Evolutionary conservation across 2,113 vertebrate species (phyloP), one percentile per base, ranked within the genome.

Genomic region (Carassius auratus): DNA sequence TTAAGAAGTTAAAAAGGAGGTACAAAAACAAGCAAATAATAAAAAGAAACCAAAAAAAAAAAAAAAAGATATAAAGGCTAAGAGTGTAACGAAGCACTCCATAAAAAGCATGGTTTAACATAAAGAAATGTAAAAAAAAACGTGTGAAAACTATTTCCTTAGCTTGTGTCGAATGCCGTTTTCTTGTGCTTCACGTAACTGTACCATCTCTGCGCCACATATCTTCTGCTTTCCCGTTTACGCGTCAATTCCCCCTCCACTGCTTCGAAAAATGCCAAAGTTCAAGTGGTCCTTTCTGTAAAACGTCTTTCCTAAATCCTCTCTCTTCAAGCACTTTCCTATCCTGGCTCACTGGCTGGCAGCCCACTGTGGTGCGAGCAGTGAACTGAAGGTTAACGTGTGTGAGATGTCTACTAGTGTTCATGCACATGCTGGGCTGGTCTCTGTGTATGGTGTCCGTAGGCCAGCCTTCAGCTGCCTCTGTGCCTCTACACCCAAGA

Each of bases 341-440:
- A 59, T 64, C 17, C 26, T 75, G 9, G 88, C 81, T 55, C 64
- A 75, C 36, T 91, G 94, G 92, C 92, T 86, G 69, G 62, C 75
- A 74, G 94, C 93, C 93, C 94, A 92, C 94, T 95, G 95, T n/a
- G 95, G 95, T 94, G 95, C 95, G 95, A 95, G 93, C 94, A 95
- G 94, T 91, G 93, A 92, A 85, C 88, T 79, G 86, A 91, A 91
- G 91, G 88, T 84, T 90, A 92, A 85, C n/a, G 33, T 93, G 76
- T 85, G 86, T 88, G 80, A 23, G 91, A 87, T 92, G 90, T 91
- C 92, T 96, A 90, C 93, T 91, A 93, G 95, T 96, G 95, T 95
- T 95, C 98, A 99, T 99, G 98, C 98, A 99, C 98, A 99, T 99
- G 98, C 98, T 96, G 95, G 95, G 95, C 93, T 94, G 94, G 86